Base-by-base conservation (phyloP, 2,888 invertebrate species). In the Calliscelio sp. region DNA sequence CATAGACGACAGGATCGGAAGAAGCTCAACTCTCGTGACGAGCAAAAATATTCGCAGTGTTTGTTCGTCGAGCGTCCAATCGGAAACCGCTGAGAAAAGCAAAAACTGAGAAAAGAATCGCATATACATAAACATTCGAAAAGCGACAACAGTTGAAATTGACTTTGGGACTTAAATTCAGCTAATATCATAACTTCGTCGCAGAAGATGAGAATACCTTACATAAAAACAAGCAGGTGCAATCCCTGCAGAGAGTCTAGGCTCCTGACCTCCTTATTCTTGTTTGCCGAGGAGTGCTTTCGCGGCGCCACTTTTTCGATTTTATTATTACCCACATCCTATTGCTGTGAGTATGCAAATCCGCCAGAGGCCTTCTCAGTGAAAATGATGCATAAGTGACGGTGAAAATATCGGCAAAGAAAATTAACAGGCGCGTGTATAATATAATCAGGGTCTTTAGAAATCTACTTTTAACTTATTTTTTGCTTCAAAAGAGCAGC, bases 31-130 rank as follows among this genome's bases (percentile, higher is more conserved):
- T n/a, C n/a, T n/a, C 35, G 16, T 25, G 18, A 59, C 55, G 25
- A 38, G 38, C 32, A 80, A 61, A 49, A 59, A n/a, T 49, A 66
- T 35, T 24, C 16, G 8, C 73, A 49, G 18, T 73, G 66, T 73
- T 73, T 83, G 57, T 78, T 66, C 53, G 65, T 20, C 51, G 61
- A n/a, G n/a, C n/a, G n/a, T n/a, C n/a, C n/a, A n/a, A n/a, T n/a
- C n/a, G n/a, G n/a, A n/a, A n/a, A n/a, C n/a, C n/a, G n/a, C n/a
- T n/a, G n/a, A n/a, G n/a, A 44, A 53, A 18, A 10, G 44, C n/a
- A 28, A 25, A 68, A 11, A 32, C 28, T 20, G 65, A 18, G 59
- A 11, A 35, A 51, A 18, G 11, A 20, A 53, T 25, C 44, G 14
- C 28, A 41, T 51, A 63, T 68, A 70, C 49, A 63, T 49, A 77